A percentile compares a stretch with the other conserved stretches of the same genome.
Evolutionary conservation across 2,888 invertebrate genomes (phyloP).

Genomic region (Melitaea athalia): DNA sequence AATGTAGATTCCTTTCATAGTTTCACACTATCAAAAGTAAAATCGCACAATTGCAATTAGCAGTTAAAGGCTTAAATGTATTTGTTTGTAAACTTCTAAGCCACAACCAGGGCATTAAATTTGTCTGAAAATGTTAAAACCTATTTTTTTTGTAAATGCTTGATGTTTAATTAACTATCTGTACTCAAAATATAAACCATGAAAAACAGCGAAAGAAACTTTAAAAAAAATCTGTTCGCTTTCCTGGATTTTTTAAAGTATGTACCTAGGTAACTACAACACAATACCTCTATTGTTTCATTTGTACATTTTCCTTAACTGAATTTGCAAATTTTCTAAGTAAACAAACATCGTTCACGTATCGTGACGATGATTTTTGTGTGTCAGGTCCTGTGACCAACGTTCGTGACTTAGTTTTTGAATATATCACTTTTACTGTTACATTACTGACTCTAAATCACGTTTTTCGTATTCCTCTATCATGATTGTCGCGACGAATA

Average conservation of each 20-base stretch:
- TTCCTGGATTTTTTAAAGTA: not conserved
- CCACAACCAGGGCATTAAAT: not conserved
- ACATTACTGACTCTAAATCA: constrained; percentile 30
- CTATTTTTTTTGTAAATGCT: not conserved
- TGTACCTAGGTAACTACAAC: not conserved
- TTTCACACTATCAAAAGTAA: constrained; percentile 6
- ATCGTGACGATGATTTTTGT: constrained; percentile 38
- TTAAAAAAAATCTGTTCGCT: not conserved
- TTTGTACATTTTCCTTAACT: constrained; percentile 11
- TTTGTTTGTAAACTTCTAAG: not conserved
- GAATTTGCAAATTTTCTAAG: constrained; percentile 19
- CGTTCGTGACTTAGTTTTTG: constrained; percentile 37
- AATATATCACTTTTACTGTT: constrained; percentile 37
- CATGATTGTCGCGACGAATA: constrained; percentile 15
- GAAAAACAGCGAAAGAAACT: not conserved
- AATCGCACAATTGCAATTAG: too few species aligned
- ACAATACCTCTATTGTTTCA: not conserved
- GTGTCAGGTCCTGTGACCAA: constrained; percentile 28
- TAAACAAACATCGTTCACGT: constrained; percentile 20
- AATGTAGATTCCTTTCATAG: constrained; percentile 20
- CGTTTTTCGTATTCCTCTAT: constrained; percentile 32
- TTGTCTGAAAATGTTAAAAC: not conserved
- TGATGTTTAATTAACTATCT: not conserved
- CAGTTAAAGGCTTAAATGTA: not conserved
- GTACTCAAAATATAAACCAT: not conserved